Percentiles rank a stretch among this genome's conserved stretches.
These are phyloP conservation scores for Eupsittula cactorum DNA, from an alignment of 2,113 vertebrate genomes.

Conservation along the genomic window DNA sequence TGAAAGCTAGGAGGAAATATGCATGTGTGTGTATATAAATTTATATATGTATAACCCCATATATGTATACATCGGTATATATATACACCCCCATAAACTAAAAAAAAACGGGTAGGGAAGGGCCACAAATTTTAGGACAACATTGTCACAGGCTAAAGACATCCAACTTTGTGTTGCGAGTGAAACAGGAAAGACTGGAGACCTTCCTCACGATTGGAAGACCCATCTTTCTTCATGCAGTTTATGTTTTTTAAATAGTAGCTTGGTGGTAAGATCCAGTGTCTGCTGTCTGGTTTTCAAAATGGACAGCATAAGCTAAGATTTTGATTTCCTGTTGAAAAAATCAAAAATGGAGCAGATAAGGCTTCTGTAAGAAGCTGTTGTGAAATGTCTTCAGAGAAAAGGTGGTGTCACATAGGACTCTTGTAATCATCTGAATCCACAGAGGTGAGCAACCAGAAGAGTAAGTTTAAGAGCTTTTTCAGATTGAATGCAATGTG, in stretches of 20 bases:
- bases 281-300: neutral
- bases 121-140: neutral
- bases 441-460: neutral
- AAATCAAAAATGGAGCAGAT: neutral
- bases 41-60: neutral
- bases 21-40: neutral
- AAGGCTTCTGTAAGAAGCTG: neutral
- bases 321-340: neutral
- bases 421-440: neutral
- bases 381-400: neutral
- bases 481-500: accelerated
- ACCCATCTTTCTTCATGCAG: neutral
- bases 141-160: neutral
- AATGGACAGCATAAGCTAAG: neutral
- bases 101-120: neutral
- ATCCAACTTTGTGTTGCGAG: neutral
- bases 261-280: neutral
- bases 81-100: neutral
- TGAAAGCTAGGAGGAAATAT: neutral
- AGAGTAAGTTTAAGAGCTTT: neutral
- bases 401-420: neutral
- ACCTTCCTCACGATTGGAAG: neutral
- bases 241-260: neutral
- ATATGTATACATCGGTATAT: neutral
- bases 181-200: neutral